Evolutionary conservation across 1,140 invertebrate species (phyloP).

Genomic region (Pogonomyrmex barbatus): DNA sequence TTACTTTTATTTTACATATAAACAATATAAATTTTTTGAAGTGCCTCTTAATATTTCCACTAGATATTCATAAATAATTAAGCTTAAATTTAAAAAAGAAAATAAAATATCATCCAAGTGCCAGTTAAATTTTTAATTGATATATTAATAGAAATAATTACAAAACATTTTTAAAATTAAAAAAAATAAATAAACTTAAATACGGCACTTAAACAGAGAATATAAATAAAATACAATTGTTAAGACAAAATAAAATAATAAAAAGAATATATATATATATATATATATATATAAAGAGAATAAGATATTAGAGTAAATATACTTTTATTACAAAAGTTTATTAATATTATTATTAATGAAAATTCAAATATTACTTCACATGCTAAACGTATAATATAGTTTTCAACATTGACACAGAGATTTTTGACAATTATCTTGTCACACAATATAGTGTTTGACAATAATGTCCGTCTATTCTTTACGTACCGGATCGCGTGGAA

Average conservation of each 20-base stretch:
- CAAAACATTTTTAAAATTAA: background rate
- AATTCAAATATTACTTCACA: background rate
- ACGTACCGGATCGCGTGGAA: slow-evolving; percentile 55
- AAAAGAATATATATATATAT: background rate
- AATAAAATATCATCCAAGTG: background rate
- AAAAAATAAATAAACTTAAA: background rate
- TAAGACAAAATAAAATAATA: no score
- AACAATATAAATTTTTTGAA: background rate
- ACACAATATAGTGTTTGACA: background rate
- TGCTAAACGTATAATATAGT: background rate
- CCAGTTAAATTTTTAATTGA: background rate
- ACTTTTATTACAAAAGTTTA: background rate
- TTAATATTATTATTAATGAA: no score
- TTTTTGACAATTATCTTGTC: background rate
- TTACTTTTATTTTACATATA: background rate
- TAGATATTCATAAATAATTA: slow-evolving; percentile 2
- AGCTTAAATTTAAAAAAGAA: background rate
- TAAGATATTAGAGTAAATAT: background rate
- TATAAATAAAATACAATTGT: background rate
- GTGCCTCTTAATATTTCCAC: background rate
- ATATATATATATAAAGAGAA: background rate
- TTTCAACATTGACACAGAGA: background rate
- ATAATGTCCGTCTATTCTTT: background rate
- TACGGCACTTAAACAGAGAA: background rate
- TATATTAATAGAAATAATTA: background rate